Base-by-base conservation (phyloP, 2,888 invertebrate genomes). In the Noctua janthe region DNA sequence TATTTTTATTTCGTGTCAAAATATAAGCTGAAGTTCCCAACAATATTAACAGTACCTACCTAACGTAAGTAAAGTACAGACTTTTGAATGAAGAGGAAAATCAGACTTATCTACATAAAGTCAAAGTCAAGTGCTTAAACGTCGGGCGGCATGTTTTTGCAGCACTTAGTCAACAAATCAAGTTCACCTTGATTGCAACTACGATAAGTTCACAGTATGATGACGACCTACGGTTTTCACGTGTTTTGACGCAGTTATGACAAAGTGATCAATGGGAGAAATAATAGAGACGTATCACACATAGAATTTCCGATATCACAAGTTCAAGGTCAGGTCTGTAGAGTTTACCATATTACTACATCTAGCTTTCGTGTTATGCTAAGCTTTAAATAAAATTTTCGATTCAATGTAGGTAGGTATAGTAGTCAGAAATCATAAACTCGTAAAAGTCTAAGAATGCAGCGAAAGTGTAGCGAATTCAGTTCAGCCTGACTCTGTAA, bases 141-240 rank as follows among this genome's bases (percentile, higher is more conserved):
- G 67, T 76, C 78, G 74, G 39, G 47, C 23, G 73, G 80, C 70
- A 77, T 80, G 70, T 82, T 85, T 89, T 82, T 83, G 82, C 78
- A 78, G 56, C 70, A 82, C 35, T 76, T 51, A 39, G 73, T 64
- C 67, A 66, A 49, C 67, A 74, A 86, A 85, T 81, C 81, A 84
- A 62, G 89, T 89, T 90, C 78, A 88, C 89, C 89, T 90, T 90
- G 64, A 35, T 35, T 64, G 84, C 78, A 76, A 39, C 66, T 75
- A 81, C n/a, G 56, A 76, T 86, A 72, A 81, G 71, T 80, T 84
- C 79, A 39, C 23, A 66, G 64, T 67, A 74, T 75, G 51, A 43
- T 78, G 78, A 81, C 76, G 76, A 76, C 81, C 70, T 54, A 39
- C 39, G 49, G 29, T 71, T 43, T 77, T 77, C 29, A 47, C 75